Percentiles rank a stretch among this genome's conserved stretches.
Evolutionary conservation across 2,113 vertebrate genomes (phyloP).

Genomic region (Laticauda colubrina): DNA sequence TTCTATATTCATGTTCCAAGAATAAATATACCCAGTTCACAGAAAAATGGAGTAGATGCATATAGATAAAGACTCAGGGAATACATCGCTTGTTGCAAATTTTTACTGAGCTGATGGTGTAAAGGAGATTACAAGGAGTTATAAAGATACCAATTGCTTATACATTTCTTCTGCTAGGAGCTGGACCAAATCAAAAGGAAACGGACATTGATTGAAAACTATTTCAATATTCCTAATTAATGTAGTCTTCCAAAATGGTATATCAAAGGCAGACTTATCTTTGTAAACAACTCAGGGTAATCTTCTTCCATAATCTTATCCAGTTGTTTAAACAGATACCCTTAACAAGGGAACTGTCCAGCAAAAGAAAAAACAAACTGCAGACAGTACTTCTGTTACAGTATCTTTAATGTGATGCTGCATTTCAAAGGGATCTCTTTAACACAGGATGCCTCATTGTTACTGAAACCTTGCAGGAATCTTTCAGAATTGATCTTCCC

Average conservation of each 20-base stretch:
- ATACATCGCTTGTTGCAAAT: neutral
- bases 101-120: neutral
- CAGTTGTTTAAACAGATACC: neutral
- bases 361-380: conserved; percentile 15
- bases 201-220: neutral
- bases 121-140: neutral
- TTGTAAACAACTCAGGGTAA: neutral
- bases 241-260: neutral
- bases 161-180: neutral
- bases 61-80: neutral
- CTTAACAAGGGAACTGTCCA: conserved; percentile 41
- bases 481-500: neutral
- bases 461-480: neutral
- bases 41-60: neutral
- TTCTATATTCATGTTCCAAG: neutral
- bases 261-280: neutral
- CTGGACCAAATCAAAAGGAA: neutral
- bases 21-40: neutral
- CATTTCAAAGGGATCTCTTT: neutral
- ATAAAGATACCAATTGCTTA: neutral
- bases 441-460: neutral
- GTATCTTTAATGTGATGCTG: neutral
- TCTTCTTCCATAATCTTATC: neutral
- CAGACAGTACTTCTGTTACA: neutral
- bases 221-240: neutral